Evolutionary conservation across 2,888 invertebrate genomes (phyloP).

Genomic region (Dusona sp.): DNA sequence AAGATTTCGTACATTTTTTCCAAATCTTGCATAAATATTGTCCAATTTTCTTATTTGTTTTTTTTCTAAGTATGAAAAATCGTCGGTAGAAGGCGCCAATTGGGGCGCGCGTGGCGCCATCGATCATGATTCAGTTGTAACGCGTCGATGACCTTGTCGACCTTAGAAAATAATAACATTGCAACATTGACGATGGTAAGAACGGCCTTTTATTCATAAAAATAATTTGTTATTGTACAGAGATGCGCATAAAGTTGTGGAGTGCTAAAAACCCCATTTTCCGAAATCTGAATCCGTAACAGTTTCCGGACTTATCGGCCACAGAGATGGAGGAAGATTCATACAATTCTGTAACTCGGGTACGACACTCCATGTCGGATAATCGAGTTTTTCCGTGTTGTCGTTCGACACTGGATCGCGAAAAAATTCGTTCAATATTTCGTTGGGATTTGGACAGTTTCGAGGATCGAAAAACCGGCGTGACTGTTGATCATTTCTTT

Average conservation of each 20-base stretch:
- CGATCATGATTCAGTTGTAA: not conserved
- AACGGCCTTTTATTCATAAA: not conserved
- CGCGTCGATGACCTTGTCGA: not conserved
- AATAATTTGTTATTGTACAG: not conserved
- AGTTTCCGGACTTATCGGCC: slow-evolving; percentile 86
- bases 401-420: slow-evolving; percentile 81
- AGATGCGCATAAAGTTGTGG: not conserved
- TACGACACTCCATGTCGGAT: slow-evolving; percentile 87
- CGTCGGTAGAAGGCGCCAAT: not conserved
- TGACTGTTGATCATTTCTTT: slow-evolving; percentile 75
- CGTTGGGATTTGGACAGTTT: slow-evolving; percentile 75
- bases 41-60: not conserved
- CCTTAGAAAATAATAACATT: not conserved
- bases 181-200: not conserved
- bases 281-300: slow-evolving; percentile 85
- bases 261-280: slow-evolving; percentile 86
- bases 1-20: not conserved
- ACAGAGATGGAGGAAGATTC: slow-evolving; percentile 88
- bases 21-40: not conserved
- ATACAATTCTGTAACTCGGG: slow-evolving; percentile 84
- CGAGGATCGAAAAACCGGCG: slow-evolving; percentile 32
- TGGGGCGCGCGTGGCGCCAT: not conserved
- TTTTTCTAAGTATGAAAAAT: not conserved
- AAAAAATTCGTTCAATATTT: slow-evolving; percentile 78
- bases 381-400: slow-evolving; percentile 82